Conservation (phyloP, 2,797 vertebrate species). For the Sylvia borin region DNA sequence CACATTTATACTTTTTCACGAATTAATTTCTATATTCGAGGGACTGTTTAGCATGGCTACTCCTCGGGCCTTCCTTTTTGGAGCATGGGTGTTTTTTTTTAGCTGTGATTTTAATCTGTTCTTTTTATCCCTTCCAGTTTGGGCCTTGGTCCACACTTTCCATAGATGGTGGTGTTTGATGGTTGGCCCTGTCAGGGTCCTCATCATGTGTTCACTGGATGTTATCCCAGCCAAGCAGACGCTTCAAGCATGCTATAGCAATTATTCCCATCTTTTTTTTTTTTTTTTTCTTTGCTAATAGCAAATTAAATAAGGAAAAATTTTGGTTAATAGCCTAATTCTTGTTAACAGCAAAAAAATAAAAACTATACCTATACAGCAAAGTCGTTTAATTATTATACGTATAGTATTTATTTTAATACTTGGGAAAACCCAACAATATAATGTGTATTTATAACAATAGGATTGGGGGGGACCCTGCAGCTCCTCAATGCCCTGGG, state of each 20-base stretch:
- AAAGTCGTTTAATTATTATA: background rate
- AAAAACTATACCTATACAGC: background rate
- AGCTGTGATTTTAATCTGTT: background rate
- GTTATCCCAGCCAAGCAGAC: background rate
- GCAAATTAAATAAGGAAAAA: too few species aligned
- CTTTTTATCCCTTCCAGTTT: background rate
- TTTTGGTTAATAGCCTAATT: background rate
- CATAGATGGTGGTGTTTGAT: background rate
- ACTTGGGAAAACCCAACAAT: too few species aligned
- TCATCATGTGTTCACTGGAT: background rate
- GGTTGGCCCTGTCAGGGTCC: background rate
- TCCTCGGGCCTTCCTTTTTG: background rate
- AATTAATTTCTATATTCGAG: background rate
- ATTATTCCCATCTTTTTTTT: background rate
- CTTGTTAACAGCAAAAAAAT: background rate
- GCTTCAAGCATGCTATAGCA: background rate
- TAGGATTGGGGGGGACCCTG: background rate
- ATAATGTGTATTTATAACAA: background rate
- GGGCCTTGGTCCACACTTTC: background rate
- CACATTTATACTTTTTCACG: background rate
- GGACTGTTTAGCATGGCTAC: background rate
- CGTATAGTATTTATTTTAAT: background rate
- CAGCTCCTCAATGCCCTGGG: accelerated
- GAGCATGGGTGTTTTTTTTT: background rate
- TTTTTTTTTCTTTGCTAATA: too few species aligned